Percentiles rank a stretch among this genome's conserved stretches.
Evolutionary conservation across 2,113 vertebrate species (phyloP).

Genomic region (Hippocampus comes): DNA sequence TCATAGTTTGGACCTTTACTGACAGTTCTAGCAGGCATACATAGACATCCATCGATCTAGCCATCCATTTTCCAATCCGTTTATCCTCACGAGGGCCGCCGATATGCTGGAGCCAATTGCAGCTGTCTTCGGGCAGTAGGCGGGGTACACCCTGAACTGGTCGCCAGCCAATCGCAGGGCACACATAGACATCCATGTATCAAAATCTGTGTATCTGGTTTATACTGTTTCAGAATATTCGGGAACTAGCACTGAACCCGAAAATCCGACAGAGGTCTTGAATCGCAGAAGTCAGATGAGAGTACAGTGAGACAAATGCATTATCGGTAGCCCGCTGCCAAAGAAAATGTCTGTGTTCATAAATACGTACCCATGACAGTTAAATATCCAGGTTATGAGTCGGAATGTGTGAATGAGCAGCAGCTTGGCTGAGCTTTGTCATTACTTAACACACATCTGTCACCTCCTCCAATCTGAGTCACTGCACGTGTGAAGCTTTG

Average conservation of each 20-base stretch:
- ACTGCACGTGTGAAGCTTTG: not conserved
- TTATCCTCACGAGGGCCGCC: too few species aligned
- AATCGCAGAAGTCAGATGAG: slow-evolving; percentile 31
- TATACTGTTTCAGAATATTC: slow-evolving; percentile 10
- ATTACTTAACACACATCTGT: slow-evolving; percentile 1
- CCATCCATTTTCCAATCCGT: too few species aligned
- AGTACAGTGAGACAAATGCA: slow-evolving; percentile 41
- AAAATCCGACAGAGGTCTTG: slow-evolving; percentile 23
- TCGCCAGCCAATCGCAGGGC: too few species aligned
- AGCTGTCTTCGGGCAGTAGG: too few species aligned
- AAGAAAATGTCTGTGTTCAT: slow-evolving; percentile 50
- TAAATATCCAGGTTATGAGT: slow-evolving; percentile 10
- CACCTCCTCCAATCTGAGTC: not conserved
- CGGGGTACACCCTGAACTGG: too few species aligned
- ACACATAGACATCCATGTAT: slow-evolving; percentile 1
- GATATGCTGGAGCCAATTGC: too few species aligned
- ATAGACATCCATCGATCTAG: too few species aligned
- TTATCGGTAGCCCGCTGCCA: slow-evolving; percentile 46
- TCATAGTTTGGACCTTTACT: slow-evolving; percentile 24
- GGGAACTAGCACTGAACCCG: slow-evolving; percentile 3
- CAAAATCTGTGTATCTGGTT: slow-evolving; percentile 24
- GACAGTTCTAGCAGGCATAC: slow-evolving; percentile 10
- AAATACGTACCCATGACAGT: slow-evolving; percentile 44
- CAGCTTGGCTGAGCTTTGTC: not conserved
- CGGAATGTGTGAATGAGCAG: not conserved